Base-by-base conservation (phyloP, 2,888 invertebrate genomes). In the Lithophane ornitopus region DNA sequence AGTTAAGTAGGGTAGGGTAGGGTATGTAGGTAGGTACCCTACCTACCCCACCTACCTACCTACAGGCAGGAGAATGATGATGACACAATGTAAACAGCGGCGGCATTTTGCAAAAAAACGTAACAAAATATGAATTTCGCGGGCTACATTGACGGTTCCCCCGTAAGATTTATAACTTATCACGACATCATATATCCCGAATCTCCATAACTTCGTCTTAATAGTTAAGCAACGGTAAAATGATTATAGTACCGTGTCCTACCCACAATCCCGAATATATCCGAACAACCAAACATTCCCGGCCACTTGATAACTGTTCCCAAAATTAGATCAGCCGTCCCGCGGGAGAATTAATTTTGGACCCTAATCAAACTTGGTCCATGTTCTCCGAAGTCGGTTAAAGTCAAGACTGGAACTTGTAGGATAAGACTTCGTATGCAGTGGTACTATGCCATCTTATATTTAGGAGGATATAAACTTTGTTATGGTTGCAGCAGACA, bases 311-410 rank as follows among this genome's bases (percentile, higher is more conserved):
- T 91, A 93, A 92, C 91, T 92, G 90, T 89, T 89, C 87, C 75
- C 85, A 84, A 90, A 94, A 93, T 93, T 92, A 92, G 91, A 92
- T 92, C 89, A 91, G 82, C 86, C 87, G 89, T 89, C 93, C 89
- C 90, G 73, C 71, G 91, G 88, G 93, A 85, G 90, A 93, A 92
- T 93, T 93, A 94, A 93, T 93, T 93, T 93, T 92, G 89, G 90
- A 93, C 93, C 93, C 92, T 92, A 93, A 94, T 94, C 94, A 94
- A 94, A 94, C 90, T 94, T 93, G 86, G 88, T 82, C 84, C 85
- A 85, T 92, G 90, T 92, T 92, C 79, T 77, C 76, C 78, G 71
- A 89, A 92, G 90, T 89, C 90, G 87, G 88, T 87, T 87, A 80
- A 89, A 86, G 87, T 87, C 79, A 87, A 86, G 78, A 81, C 85